These are phyloP conservation scores for Clarias magur DNA, from an alignment of 2,113 vertebrate genomes.

Conservation along the genomic window DNA sequence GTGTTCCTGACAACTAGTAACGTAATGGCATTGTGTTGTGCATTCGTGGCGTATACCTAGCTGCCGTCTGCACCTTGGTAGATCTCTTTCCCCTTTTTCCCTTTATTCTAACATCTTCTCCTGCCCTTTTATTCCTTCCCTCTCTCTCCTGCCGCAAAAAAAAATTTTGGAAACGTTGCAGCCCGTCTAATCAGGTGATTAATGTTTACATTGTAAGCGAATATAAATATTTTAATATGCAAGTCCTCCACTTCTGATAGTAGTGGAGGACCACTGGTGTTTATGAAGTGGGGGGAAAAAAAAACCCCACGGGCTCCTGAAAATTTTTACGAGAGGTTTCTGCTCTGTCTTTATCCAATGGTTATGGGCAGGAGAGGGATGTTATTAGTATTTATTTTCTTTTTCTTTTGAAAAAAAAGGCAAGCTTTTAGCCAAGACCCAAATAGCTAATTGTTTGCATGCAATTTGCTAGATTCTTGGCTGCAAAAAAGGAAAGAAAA, in stretches of 20 bases:
- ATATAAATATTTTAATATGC: slow-evolving; percentile 68
- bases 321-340: slow-evolving; percentile 29
- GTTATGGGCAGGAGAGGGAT: slow-evolving; percentile 65
- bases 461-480: slow-evolving; percentile 35
- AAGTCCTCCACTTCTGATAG: slow-evolving; percentile 60
- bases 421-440: background rate
- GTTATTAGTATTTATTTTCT: slow-evolving; percentile 40
- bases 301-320: slow-evolving; percentile 55
- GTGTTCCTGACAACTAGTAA: slow-evolving; percentile 11
- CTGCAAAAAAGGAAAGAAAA: slow-evolving; percentile 11
- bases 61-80: slow-evolving; percentile 30
- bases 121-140: slow-evolving; percentile 27
- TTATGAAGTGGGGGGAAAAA: slow-evolving; percentile 33
- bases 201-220: slow-evolving; percentile 67
- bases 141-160: slow-evolving; percentile 58
- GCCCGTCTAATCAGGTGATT: slow-evolving; percentile 67
- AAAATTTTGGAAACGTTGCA: slow-evolving; percentile 56
- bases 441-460: slow-evolving; percentile 36
- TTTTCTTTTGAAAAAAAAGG: background rate
- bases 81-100: slow-evolving; percentile 58
- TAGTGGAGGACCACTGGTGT: slow-evolving; percentile 49
- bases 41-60: slow-evolving; percentile 14
- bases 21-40: slow-evolving; percentile 54
- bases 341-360: slow-evolving; percentile 8
- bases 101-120: slow-evolving; percentile 65